Percentiles rank a stretch among this genome's conserved stretches.
Evolutionary conservation across 2,888 invertebrate species (phyloP).

Genomic region (Heliconius hortense): DNA sequence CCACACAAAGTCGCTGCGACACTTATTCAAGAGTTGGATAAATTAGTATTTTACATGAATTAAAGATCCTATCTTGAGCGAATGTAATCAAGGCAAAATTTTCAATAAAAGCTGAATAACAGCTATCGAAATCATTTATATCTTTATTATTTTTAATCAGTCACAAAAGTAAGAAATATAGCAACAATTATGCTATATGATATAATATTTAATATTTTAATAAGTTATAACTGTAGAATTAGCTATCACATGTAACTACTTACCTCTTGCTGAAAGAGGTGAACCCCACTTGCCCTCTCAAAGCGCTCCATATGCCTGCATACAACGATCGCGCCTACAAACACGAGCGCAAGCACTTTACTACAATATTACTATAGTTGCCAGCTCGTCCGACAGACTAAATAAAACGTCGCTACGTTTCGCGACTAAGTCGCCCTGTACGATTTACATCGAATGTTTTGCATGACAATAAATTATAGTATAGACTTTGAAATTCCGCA

Average conservation of each 20-base stretch:
- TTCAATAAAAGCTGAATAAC: background rate
- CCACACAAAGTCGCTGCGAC: conserved; percentile 50
- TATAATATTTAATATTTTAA: background rate
- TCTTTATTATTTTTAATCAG: background rate
- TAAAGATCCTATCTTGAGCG: conserved; percentile 1
- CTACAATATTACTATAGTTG: conserved; percentile 48
- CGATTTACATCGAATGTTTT: conserved; percentile 29
- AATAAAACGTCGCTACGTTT: conserved; percentile 22
- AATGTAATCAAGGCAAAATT: background rate
- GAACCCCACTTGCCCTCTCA: conserved; percentile 35
- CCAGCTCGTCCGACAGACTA: conserved; percentile 38
- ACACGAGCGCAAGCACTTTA: conserved; percentile 42
- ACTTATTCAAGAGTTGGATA: conserved; percentile 31
- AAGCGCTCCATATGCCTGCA: conserved; percentile 36
- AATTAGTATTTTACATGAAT: conserved; percentile 19
- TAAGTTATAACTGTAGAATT: background rate
- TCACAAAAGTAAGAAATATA: background rate
- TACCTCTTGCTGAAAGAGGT: conserved; percentile 36
- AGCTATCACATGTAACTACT: conserved; percentile 30
- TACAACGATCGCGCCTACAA: conserved; percentile 41
- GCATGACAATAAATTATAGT: background rate
- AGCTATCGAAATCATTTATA: background rate
- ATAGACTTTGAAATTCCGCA: background rate
- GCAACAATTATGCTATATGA: background rate
- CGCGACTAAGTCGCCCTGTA: background rate